phyloP scores from a whole-genome alignment of 2,113 vertebrate species.

The Aphelocoma coerulescens region DNA sequence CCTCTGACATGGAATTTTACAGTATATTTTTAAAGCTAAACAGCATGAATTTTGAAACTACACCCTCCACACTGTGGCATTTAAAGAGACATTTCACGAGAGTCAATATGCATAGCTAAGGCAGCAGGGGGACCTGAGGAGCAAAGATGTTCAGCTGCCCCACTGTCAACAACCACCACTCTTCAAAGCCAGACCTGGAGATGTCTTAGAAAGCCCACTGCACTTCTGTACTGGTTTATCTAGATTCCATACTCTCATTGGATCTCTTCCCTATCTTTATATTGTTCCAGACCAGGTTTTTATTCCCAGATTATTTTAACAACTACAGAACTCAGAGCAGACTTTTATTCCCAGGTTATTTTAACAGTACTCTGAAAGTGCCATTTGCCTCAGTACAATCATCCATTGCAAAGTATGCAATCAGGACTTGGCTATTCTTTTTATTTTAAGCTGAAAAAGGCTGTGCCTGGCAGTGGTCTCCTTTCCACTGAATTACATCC shows the following conservation, averaged over 20 bases:
- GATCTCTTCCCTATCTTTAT: background rate
- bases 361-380: background rate
- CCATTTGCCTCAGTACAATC: background rate
- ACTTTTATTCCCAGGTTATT: background rate
- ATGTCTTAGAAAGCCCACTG: background rate
- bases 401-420: background rate
- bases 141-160: background rate
- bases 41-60: background rate
- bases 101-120: accelerated
- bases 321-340: background rate
- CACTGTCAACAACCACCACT: background rate
- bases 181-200: background rate
- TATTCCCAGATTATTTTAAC: background rate
- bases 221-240: background rate
- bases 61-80: background rate
- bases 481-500: background rate
- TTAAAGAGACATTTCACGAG: background rate
- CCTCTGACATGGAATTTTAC: background rate
- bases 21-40: background rate
- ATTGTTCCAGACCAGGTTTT: background rate
- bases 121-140: background rate
- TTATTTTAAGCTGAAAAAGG: background rate
- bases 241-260: background rate
- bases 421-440: background rate
- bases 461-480: background rate